Evolutionary conservation across 2,797 vertebrate genomes (phyloP).

Genomic region (Eulemur mongoz): DNA sequence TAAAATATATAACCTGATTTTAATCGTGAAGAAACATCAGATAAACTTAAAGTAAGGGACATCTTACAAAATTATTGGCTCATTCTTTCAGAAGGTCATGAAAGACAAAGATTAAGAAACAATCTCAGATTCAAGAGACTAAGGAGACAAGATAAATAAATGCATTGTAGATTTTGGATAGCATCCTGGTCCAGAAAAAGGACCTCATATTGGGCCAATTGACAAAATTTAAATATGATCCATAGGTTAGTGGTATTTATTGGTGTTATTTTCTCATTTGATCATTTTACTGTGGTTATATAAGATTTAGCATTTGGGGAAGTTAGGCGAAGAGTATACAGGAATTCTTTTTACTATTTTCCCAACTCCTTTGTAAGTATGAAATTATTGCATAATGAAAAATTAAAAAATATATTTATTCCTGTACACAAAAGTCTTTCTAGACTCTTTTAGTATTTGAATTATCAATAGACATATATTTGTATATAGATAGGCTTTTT

Average conservation of each 20-base stretch:
- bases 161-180: not conserved
- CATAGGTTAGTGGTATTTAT: not conserved
- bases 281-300: not conserved
- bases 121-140: not conserved
- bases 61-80: not conserved
- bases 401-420: not conserved
- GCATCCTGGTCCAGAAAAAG: not conserved
- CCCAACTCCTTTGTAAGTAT: not conserved
- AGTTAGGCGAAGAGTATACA: not conserved
- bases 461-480: slow-evolving; percentile 10
- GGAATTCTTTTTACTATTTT: slow-evolving; percentile 37
- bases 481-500: not conserved
- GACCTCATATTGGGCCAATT: not conserved
- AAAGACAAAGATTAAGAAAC: not conserved
- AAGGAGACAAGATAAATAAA: not conserved
- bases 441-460: not conserved
- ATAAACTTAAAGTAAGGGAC: not conserved
- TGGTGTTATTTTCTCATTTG: not conserved
- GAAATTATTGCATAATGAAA: slow-evolving; percentile 46
- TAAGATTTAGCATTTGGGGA: slow-evolving; percentile 35
- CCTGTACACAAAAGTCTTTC: not conserved
- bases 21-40: not conserved
- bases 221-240: not conserved
- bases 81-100: not conserved
- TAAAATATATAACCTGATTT: not conserved